Evolutionary conservation across 1,140 invertebrate species (phyloP).

Genomic region (Lasaia peninsularis): DNA sequence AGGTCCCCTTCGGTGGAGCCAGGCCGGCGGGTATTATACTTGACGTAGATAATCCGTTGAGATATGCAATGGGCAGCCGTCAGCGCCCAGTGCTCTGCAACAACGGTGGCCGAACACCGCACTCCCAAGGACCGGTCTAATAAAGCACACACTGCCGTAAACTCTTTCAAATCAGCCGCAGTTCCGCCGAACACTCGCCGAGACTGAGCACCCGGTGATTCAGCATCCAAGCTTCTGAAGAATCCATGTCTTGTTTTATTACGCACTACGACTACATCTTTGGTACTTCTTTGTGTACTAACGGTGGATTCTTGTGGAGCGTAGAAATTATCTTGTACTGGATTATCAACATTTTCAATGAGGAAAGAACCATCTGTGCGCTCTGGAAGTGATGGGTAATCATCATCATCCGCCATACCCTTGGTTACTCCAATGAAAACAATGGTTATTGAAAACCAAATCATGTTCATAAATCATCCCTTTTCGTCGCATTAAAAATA

Average conservation of each 20-base stretch:
- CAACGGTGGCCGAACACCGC: constrained; percentile 46
- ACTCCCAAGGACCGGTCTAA: constrained; percentile 43
- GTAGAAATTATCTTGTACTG: not conserved
- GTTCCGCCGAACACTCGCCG: constrained; percentile 51
- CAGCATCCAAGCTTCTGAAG: not conserved
- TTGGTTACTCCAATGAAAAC: not conserved
- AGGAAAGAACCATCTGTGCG: not conserved
- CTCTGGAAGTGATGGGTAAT: not conserved
- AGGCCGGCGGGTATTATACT: constrained; percentile 46
- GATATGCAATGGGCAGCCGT: constrained; percentile 59
- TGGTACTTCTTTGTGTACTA: not conserved
- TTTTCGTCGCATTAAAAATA: too few species aligned
- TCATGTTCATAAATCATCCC: not conserved
- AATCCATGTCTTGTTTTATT: not conserved
- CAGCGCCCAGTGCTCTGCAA: constrained; percentile 47
- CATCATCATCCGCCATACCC: not conserved
- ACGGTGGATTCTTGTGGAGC: not conserved
- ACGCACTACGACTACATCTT: not conserved
- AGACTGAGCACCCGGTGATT: not conserved
- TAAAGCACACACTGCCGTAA: constrained; percentile 39
- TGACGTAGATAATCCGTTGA: constrained; percentile 41
- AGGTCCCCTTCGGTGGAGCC: constrained; percentile 35
- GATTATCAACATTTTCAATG: not conserved
- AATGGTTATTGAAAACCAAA: not conserved
- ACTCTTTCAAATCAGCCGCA: constrained; percentile 29